Percentiles rank a stretch among this genome's conserved stretches.
Evolutionary conservation across 1,140 invertebrate species (phyloP).

Genomic region (Cepaea nemoralis): DNA sequence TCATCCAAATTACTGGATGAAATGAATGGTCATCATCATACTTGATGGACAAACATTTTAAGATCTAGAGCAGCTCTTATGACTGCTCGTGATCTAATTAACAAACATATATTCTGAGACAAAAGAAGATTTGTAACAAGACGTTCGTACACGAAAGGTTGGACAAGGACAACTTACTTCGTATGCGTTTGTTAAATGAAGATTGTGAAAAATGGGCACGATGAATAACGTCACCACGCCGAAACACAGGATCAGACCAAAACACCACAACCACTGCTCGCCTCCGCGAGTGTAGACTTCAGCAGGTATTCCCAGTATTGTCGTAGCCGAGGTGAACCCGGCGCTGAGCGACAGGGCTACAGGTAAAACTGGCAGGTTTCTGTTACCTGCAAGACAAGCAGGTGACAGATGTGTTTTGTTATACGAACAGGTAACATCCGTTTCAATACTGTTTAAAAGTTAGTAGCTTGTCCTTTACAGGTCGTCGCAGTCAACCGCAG

Average conservation of each 20-base stretch:
- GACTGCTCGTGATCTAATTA: no score
- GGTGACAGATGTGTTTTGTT: background rate
- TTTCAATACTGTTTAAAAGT: no score
- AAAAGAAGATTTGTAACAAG: no score
- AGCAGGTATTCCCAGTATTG: constrained; percentile 79
- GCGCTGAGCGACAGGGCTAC: constrained; percentile 63
- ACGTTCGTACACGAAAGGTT: background rate
- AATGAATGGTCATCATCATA: no score
- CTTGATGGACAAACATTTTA: no score
- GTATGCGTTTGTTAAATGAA: constrained; percentile 63
- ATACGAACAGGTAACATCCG: background rate
- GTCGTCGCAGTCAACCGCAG: no score
- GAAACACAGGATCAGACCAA: constrained; percentile 74
- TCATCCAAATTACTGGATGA: no score
- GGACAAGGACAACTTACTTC: constrained; percentile 74
- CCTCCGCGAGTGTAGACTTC: constrained; percentile 60
- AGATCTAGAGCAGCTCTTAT: no score
- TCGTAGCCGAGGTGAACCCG: constrained; percentile 94
- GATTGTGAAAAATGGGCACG: constrained; percentile 64
- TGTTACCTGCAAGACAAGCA: constrained; percentile 72
- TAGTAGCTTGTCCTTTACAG: no score
- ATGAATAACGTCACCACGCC: constrained; percentile 72
- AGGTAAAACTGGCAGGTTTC: constrained; percentile 77
- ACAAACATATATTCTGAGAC: no score
- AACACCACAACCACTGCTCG: constrained; percentile 55